These are phyloP conservation scores for Lochmaea crataegi DNA, from an alignment of 2,888 invertebrate species.

Conservation along the genomic window DNA sequence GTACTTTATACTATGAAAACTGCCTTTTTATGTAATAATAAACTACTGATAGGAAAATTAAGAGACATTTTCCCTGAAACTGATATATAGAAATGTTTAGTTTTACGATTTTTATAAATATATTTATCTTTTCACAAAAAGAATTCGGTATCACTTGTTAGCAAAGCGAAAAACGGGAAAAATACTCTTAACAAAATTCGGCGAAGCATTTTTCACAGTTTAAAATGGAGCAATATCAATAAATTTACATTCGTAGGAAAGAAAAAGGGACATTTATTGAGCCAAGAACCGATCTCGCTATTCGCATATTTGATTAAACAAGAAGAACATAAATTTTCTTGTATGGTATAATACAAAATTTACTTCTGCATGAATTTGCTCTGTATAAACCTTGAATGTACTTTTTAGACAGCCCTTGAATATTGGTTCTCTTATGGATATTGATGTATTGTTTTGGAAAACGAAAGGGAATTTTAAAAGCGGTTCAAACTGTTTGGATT, in stretches of 20 bases:
- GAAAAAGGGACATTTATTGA: constrained; percentile 36
- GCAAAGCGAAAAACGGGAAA: neutral
- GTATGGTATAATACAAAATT: constrained; percentile 30
- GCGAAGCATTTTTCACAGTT: constrained; percentile 34
- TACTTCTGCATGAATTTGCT: constrained; percentile 25
- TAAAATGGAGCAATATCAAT: constrained; percentile 32
- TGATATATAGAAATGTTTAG: too few relatives aligned
- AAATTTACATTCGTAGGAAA: constrained; percentile 36
- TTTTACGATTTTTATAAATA: neutral
- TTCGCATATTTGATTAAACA: constrained; percentile 40
- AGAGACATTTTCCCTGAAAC: too few relatives aligned
- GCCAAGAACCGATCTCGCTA: constrained; percentile 27
- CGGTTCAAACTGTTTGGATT: too few relatives aligned
- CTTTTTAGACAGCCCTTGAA: constrained; percentile 14
- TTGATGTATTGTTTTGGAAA: neutral
- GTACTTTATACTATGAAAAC: too few relatives aligned
- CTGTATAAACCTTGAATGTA: constrained; percentile 13
- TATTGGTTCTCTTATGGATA: neutral
- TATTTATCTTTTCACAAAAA: neutral
- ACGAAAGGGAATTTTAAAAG: too few relatives aligned
- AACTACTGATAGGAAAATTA: too few relatives aligned
- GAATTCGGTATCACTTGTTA: constrained; percentile 2
- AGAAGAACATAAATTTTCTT: constrained; percentile 34
- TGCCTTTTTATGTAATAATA: too few relatives aligned
- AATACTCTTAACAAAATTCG: constrained; percentile 24